These are phyloP conservation scores for Otocyon megalotis DNA, from an alignment of 2,113 vertebrate genomes.

Conservation along the genomic window DNA sequence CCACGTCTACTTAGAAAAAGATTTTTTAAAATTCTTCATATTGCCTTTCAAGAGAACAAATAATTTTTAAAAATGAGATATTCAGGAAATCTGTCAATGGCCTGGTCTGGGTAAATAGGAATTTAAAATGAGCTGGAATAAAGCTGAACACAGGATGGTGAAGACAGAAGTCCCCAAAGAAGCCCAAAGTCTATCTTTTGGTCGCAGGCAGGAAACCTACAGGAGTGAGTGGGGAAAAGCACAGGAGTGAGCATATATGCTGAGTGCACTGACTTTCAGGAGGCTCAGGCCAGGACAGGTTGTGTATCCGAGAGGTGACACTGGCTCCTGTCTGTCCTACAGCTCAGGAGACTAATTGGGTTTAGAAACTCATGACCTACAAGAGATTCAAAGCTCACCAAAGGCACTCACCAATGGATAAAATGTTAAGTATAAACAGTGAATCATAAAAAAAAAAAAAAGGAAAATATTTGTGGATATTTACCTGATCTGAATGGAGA, in stretches of 20 bases:
- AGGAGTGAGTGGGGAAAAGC: not conserved
- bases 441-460: not conserved
- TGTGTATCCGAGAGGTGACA: not conserved
- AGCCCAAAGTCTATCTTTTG: not conserved
- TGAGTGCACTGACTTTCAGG: not conserved
- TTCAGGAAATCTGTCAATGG: not conserved
- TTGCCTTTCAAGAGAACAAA: constrained; percentile 39
- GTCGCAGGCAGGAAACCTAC: no score
- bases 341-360: not conserved
- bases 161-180: not conserved
- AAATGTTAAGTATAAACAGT: not conserved
- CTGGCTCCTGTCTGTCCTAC: not conserved
- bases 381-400: not conserved
- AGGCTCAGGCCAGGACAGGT: not conserved
- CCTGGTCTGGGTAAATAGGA: constrained; percentile 14
- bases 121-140: not conserved
- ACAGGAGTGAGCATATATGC: not conserved
- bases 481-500: not conserved
- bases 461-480: constrained; percentile 12
- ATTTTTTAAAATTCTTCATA: not conserved
- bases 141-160: not conserved
- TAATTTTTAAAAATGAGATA: not conserved
- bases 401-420: not conserved
- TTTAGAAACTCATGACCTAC: not conserved
- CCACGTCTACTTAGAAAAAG: not conserved